Evolutionary conservation across 2,113 vertebrate species (phyloP), one percentile per base, ranked within the genome.

Genomic region (Muscicapa adusta): DNA sequence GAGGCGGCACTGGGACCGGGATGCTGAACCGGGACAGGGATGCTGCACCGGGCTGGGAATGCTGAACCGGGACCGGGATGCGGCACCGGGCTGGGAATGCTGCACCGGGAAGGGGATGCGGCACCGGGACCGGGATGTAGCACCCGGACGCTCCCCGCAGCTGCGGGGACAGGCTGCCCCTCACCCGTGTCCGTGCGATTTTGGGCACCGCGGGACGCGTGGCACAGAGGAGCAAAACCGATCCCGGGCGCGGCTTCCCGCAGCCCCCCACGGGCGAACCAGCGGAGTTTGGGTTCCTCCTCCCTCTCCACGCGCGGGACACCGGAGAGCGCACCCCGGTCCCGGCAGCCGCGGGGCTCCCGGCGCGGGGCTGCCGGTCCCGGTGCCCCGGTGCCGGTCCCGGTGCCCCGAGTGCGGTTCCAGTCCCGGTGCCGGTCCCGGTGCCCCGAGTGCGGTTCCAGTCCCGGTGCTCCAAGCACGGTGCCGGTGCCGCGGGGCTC

Each of bases 51-150:
- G 40, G 40, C 12, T 14, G 40, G 38, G 38, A 11, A 40, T 11
- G 10, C 38, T 11, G 38, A 11, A 40, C 38, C 10, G 38, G 38
- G 38, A 10, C 12, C 10, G 40, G 40, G 40, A 40, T 40, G 40
- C 14, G 9, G 40, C 40, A 40, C 40, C 38, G 38, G 38, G 38
- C 38, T 38, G 38, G 38, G 38, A 10, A 38, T 38, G 38, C 38
- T 9, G 38, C 19, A 22, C 38, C 29, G 60, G 62, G 24, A 8
- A 2, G 9, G 17, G 51, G 53, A 16, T 26, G 18, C 22, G 8
- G 13, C 12, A 24, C 22, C 29, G 50, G 43, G 20, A 8, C 3
- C 2, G n/a, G 67, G 9, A 12, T 5, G 16, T 5, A 0, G 23
- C 4, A 3, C 71, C 25, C 24, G n/a, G 42, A 8, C 2, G 19